Evolutionary conservation across 2,113 vertebrate genomes (phyloP), one percentile per base, ranked within the genome.

Genomic region (Lepus timidus): DNA sequence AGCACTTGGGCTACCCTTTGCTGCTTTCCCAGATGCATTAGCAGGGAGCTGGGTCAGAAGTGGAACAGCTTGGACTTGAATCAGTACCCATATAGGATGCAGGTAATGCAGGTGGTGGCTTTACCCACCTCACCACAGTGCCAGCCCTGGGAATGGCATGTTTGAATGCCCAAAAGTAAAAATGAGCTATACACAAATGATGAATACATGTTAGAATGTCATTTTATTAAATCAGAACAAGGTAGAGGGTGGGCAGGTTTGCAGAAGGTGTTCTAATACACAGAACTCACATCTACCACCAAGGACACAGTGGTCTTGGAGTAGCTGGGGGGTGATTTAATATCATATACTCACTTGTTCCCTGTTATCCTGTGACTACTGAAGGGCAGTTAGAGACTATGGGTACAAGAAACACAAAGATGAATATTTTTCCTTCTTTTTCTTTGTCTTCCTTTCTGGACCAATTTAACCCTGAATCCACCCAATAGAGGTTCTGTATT

Each of bases 161-260:
- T 44, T 44, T 80, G 73, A 79, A 88, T 33, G 11, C 19, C 13
- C 52, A 6, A 55, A 83, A 82, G 70, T 76, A 83, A 76, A 91
- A 64, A 39, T 25, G 39, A 82, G 9, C 33, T 33, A 76, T 67
- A 58, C 36, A 68, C 74, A 19, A 81, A 74, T 71, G 67, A 85
- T 25, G 13, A 31, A 68, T 67, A 9, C 27, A 36, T 70, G 33
- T 68, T 73, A 85, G 73, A 51, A 17, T 10, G 13, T 39, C 55
- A 55, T 9, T 87, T 93, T 86, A 75, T 93, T 76, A 52, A 61
- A 62, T 81, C 31, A 93, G 61, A 80, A 44, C 73, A 70, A 80
- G 39, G 5, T 58, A 17, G 36, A 44, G 39, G 20, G n/a, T 22
- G 23, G 44, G 17, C 13, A 12, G 9, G 55, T 14, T 22, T 25